Evolutionary conservation across 2,113 vertebrate genomes (phyloP), one percentile per base, ranked within the genome.

Genomic region (Gulo gulo): DNA sequence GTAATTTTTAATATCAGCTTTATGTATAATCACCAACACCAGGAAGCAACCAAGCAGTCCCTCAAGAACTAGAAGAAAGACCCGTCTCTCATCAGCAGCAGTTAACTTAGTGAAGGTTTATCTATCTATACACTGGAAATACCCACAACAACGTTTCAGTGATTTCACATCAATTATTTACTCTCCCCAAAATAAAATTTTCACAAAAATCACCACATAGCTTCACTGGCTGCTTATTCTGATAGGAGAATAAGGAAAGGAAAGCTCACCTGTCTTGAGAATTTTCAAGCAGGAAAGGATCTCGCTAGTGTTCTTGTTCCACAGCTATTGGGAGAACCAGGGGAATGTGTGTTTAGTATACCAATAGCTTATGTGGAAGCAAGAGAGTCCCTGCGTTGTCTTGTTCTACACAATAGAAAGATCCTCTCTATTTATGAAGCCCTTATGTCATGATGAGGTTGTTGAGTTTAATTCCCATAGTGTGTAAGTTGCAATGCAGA

Each of bases 381-480:
- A 73, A 14, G 89, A 87, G 15, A 63, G 12, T 73, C 73, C 89
- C 23, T 2, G 21, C 78, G 47, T 26, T 89, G 55, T 42, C 34
- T 78, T 94, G 42, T 61, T 95, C 93, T 73, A 88, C 8, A 45
- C 4, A 4, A 67, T n/a, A 42, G 42, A 42, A 96, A 71, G 1
- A 36, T 82, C 4, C 29, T 95, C 87, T 74, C 18, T 71, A 92
- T 97, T 85, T 95, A 84, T 82, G 26, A 96, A 93, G 11, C 42
- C 52, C 63, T 92, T 47, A 6, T 26, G 3, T 90, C 29, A 24
- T 24, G 31, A 61, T 89, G 29, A 92, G 23, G 52, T 76, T 59
- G n/a, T 76, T 97, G 65, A 88, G 31, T 95, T 79, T 80, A 92
- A 39, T 89, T 88, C 45, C 78, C 52, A n/a, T 50, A 8, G 0